Evolutionary conservation across 2,797 vertebrate genomes (phyloP).

Genomic region (Mastacembelus armatus): DNA sequence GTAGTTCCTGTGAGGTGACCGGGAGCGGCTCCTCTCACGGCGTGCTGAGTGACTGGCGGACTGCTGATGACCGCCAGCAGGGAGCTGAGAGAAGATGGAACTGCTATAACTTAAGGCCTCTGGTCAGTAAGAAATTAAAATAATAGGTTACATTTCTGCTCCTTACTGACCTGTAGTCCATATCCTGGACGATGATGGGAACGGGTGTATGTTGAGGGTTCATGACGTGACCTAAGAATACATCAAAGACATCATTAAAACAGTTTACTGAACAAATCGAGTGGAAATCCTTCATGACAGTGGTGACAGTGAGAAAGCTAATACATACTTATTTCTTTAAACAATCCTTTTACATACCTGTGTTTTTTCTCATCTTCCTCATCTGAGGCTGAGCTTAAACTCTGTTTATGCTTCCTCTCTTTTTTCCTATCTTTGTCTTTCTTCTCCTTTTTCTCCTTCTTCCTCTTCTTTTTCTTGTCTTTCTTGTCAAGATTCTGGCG

Average conservation of each 20-base stretch:
- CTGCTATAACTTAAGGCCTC: background rate
- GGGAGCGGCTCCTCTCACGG: conserved; percentile 78
- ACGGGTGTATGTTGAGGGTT: conserved; percentile 40
- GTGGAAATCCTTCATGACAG: too few species aligned
- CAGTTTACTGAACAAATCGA: background rate
- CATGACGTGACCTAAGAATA: conserved; percentile 79
- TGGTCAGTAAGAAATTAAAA: background rate
- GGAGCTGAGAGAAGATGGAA: conserved; percentile 74
- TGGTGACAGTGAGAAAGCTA: too few species aligned
- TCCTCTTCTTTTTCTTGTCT: conserved; percentile 86
- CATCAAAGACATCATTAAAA: background rate
- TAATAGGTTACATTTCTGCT: background rate
- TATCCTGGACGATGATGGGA: conserved; percentile 81
- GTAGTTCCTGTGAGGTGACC: conserved; percentile 77
- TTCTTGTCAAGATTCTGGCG: conserved; percentile 91
- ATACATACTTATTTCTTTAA: background rate
- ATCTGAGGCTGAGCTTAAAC: conserved; percentile 79
- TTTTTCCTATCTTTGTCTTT: too few species aligned
- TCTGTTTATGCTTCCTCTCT: conserved; percentile 85
- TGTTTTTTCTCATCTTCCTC: conserved; percentile 75
- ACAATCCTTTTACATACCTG: conserved; percentile 54
- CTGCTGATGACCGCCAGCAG: conserved; percentile 65
- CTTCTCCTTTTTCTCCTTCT: conserved; percentile 88
- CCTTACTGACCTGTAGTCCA: conserved; percentile 88
- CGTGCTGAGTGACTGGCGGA: conserved; percentile 61